Conservation (phyloP, 2,888 invertebrate genomes). For the Melipona beecheii region DNA sequence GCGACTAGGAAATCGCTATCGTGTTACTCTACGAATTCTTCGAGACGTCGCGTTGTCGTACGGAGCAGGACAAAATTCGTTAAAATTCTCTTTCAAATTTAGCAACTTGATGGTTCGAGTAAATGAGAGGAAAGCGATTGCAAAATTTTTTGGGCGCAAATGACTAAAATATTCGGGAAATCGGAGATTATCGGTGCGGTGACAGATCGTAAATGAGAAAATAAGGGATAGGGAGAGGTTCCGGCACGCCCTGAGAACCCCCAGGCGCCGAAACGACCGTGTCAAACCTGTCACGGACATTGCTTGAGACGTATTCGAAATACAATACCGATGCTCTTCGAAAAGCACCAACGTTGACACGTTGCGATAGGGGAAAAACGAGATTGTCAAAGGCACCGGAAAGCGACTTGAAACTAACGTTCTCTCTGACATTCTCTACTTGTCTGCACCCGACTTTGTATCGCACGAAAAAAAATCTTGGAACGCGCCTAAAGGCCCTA, state of each 20-base stretch:
- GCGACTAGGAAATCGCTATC: no score
- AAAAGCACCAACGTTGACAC: conserved; percentile 44
- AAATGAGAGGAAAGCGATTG: no score
- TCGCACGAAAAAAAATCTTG: background rate
- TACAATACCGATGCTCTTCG: conserved; percentile 39
- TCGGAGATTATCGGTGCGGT: conserved; percentile 27
- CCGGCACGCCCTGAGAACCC: conserved; percentile 21
- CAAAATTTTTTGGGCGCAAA: no score
- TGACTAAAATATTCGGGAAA: conserved; percentile 28
- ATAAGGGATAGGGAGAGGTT: conserved; percentile 16
- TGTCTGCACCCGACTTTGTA: background rate
- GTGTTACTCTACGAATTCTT: no score
- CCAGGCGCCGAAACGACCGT: conserved; percentile 31
- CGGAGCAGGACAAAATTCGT: no score
- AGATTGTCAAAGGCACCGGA: conserved; percentile 31
- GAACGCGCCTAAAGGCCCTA: background rate
- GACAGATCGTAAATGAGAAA: conserved; percentile 47
- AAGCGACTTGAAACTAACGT: background rate
- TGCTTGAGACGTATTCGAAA: conserved; percentile 50
- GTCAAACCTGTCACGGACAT: conserved; percentile 43
- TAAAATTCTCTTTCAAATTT: no score
- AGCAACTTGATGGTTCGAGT: no score
- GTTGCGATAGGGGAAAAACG: conserved; percentile 4
- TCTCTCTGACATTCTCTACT: background rate
- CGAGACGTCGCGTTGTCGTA: no score